Percentiles rank a stretch among this genome's conserved stretches.
Conservation (phyloP, 1,140 invertebrate genomes). For the Drosophila nannoptera region DNA sequence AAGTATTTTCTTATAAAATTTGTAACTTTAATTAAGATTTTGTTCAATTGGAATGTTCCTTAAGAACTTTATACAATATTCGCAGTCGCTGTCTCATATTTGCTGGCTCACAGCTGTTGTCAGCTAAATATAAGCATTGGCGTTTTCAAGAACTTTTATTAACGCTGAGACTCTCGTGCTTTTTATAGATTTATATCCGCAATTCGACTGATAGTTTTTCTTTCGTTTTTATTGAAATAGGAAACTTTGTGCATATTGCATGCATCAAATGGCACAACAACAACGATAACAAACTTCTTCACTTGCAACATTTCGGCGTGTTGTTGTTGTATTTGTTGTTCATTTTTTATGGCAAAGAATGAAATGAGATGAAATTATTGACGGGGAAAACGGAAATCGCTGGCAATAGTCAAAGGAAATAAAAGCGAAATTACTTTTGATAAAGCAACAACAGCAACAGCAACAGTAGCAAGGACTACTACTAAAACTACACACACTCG, state of each 20-base stretch:
- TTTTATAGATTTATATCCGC: conserved; percentile 73
- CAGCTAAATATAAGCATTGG: conserved; percentile 50
- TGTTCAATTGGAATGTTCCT: conserved; percentile 5
- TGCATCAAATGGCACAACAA: conserved; percentile 66
- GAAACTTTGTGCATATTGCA: conserved; percentile 77
- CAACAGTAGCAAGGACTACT: conserved; percentile 31
- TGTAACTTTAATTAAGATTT: neutral
- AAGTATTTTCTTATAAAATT: too few species aligned
- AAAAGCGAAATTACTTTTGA: conserved; percentile 76
- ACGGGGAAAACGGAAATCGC: conserved; percentile 68
- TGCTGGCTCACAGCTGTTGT: conserved; percentile 45
- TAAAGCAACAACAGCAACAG: conserved; percentile 58
- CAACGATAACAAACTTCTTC: conserved; percentile 37
- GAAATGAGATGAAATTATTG: conserved; percentile 76
- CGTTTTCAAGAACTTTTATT: conserved; percentile 46
- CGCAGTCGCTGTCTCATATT: conserved; percentile 4
- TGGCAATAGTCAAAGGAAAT: conserved; percentile 74
- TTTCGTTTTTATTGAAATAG: conserved; percentile 73
- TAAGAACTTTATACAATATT: neutral
- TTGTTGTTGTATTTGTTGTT: conserved; percentile 43
- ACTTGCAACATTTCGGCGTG: conserved; percentile 44
- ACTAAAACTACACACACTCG: conserved; percentile 63
- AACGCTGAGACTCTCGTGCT: conserved; percentile 48
- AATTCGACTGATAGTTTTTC: conserved; percentile 40
- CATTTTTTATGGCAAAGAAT: conserved; percentile 74